A percentile compares a stretch with the other conserved stretches of the same genome.
Evolutionary conservation across 1,140 invertebrate genomes (phyloP).

Genomic region (Scylla paramamosain): DNA sequence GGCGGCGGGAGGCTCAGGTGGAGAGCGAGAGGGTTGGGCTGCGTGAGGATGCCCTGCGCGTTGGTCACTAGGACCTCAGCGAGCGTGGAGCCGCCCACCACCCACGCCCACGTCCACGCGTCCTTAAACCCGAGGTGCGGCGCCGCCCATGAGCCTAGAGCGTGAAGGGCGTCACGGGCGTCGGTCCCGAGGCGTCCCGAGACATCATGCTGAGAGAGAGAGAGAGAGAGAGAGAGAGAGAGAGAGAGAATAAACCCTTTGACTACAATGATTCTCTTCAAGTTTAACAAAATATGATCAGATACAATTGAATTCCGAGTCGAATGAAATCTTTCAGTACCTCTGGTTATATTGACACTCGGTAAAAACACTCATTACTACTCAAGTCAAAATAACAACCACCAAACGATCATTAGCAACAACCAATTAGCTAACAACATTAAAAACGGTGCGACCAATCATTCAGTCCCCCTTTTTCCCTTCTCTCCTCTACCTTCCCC

Average conservation of each 20-base stretch:
- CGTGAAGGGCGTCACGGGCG: not conserved
- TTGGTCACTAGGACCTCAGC: constrained; percentile 52
- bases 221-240: not conserved
- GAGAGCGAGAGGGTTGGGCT: not conserved
- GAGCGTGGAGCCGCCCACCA: constrained; percentile 32
- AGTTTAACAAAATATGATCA: too few species aligned
- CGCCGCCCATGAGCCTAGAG: constrained; percentile 58
- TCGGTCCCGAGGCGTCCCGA: not conserved
- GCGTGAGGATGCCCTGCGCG: not conserved
- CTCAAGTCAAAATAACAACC: too few species aligned
- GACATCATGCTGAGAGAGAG: constrained; percentile 48
- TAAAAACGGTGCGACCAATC: too few species aligned
- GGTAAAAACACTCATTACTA: too few species aligned
- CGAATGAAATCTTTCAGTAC: too few species aligned
- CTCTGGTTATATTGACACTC: too few species aligned
- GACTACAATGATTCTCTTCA: too few species aligned
- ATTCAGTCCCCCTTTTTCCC: too few species aligned
- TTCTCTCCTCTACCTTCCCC: not conserved
- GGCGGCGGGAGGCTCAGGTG: not conserved
- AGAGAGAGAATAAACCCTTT: not conserved
- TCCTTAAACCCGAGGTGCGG: constrained; percentile 59
- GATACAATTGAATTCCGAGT: too few species aligned
- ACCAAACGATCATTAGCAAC: too few species aligned
- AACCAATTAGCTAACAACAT: too few species aligned
- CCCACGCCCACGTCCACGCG: constrained; percentile 63